Percentiles rank a stretch among this genome's conserved stretches.
These are phyloP conservation scores for Ceraclea dissimilis DNA, from an alignment of 2,888 invertebrate genomes.

Conservation along the genomic window DNA sequence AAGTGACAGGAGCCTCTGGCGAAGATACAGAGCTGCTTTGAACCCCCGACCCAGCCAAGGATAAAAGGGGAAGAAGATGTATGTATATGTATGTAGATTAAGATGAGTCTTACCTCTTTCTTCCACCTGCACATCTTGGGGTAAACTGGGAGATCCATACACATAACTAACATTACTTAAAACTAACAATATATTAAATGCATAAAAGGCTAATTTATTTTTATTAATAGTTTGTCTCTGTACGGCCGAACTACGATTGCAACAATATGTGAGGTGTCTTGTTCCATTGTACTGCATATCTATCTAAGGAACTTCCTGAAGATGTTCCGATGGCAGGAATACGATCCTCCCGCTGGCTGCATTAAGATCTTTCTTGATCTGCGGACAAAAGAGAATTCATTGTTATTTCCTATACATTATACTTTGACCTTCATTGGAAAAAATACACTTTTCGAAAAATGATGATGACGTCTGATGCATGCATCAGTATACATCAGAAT, in stretches of 20 bases:
- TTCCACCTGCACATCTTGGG: conserved; percentile 22
- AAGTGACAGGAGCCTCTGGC: too few species aligned
- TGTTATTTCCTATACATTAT: too few species aligned
- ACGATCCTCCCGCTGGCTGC: conserved; percentile 17
- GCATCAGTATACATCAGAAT: too few species aligned
- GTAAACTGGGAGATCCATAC: conserved; percentile 14
- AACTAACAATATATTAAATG: neutral
- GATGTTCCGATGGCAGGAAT: conserved; percentile 19
- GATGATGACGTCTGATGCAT: too few species aligned
- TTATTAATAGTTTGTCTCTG: neutral
- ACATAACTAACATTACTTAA: neutral
- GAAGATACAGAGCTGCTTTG: too few species aligned
- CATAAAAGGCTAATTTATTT: neutral
- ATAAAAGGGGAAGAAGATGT: too few species aligned
- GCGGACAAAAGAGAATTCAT: conserved; percentile 6
- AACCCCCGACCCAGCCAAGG: too few species aligned
- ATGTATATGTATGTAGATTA: too few species aligned
- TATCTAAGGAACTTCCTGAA: conserved; percentile 20
- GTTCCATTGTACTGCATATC: conserved; percentile 23
- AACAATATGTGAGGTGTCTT: neutral
- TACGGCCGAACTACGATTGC: neutral
- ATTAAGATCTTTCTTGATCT: conserved; percentile 22
- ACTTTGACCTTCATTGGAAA: too few species aligned
- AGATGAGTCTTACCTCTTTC: conserved; percentile 25
- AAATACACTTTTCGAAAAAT: too few species aligned